These are phyloP conservation scores for Craniophora ligustri DNA, from an alignment of 2,888 invertebrate genomes.

Conservation along the genomic window DNA sequence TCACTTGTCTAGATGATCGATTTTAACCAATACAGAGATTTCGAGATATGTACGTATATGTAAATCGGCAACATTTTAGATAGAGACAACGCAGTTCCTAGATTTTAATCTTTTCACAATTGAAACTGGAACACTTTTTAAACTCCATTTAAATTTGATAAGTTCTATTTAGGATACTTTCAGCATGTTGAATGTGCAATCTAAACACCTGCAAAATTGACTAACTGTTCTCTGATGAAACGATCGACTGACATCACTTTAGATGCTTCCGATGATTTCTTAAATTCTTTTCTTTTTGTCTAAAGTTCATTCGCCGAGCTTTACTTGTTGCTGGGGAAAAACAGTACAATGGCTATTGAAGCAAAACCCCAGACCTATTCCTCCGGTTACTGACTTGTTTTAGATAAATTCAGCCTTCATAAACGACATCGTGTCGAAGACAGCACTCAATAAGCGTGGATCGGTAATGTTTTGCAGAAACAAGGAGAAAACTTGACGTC, in stretches of 20 bases:
- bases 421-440: conserved; percentile 10
- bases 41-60: no score
- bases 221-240: conserved; percentile 19
- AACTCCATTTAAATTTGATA: not conserved
- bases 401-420: conserved; percentile 1
- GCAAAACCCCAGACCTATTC: conserved; percentile 1
- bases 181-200: conserved; percentile 1
- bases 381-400: not conserved
- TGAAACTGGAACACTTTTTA: not conserved
- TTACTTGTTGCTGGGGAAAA: not conserved
- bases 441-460: conserved; percentile 13
- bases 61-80: no score
- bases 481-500: conserved; percentile 62
- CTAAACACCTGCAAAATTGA: not conserved
- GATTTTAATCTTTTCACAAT: no score
- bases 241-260: conserved; percentile 11
- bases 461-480: conserved; percentile 28
- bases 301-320: conserved; percentile 19
- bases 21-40: not conserved
- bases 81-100: no score
- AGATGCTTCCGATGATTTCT: conserved; percentile 18
- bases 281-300: conserved; percentile 18
- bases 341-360: not conserved
- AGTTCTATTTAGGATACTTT: conserved; percentile 7
- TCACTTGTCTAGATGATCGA: not conserved